Percentiles rank a stretch among this genome's conserved stretches.
phyloP scores from a whole-genome alignment of 1,140 invertebrate species.

The Halesus radiatus region DNA sequence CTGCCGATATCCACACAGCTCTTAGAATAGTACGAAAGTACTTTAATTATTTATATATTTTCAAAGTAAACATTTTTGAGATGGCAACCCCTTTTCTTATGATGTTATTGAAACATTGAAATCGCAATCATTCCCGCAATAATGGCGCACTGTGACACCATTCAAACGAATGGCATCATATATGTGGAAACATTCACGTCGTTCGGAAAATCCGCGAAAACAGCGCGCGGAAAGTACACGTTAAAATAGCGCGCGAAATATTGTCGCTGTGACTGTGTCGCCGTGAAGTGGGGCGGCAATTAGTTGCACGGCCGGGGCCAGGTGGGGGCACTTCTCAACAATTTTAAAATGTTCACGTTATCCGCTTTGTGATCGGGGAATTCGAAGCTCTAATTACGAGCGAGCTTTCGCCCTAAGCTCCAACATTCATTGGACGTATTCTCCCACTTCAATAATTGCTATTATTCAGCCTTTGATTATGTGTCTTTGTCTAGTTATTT shows the following conservation, averaged over 20 bases:
- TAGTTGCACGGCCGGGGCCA: conserved; percentile 27
- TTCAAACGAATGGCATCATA: not conserved
- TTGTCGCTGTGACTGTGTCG: conserved; percentile 22
- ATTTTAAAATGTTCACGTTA: conserved; percentile 49
- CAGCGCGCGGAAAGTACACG: conserved; percentile 18
- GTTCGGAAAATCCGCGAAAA: conserved; percentile 3
- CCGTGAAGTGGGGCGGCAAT: conserved; percentile 48
- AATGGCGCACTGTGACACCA: not conserved
- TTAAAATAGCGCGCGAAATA: conserved; percentile 30
- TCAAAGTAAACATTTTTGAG: too few relatives aligned
- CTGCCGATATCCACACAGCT: too few relatives aligned
- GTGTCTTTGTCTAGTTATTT: too few relatives aligned
- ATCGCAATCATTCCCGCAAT: too few relatives aligned
- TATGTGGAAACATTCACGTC: not conserved
- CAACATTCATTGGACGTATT: not conserved
- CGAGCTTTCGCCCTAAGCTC: not conserved
- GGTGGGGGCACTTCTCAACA: conserved; percentile 17
- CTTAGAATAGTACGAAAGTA: too few relatives aligned
- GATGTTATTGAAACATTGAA: too few relatives aligned
- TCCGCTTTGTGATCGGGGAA: conserved; percentile 42
- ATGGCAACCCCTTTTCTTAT: too few relatives aligned
- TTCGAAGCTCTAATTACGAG: conserved; percentile 32
- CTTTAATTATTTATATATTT: too few relatives aligned
- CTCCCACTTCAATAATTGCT: too few relatives aligned
- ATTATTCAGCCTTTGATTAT: too few relatives aligned